phyloP scores from a whole-genome alignment of 2,888 invertebrate species.

The Serrognathus titanus region DNA sequence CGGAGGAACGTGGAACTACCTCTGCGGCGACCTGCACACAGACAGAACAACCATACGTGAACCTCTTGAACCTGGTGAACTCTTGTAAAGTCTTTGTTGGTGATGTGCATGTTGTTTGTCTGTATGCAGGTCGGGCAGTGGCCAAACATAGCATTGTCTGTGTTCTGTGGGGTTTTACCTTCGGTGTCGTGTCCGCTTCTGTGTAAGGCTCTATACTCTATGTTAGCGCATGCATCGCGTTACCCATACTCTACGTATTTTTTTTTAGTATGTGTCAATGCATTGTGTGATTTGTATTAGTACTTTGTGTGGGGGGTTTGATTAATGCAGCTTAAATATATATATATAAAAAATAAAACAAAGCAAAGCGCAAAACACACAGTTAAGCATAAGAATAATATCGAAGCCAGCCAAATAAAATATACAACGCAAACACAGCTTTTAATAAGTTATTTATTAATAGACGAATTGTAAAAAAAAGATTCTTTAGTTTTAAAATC shows the following conservation, averaged over 20 bases:
- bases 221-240: constrained; percentile 3
- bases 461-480: too few relatives aligned
- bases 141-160: constrained; percentile 29
- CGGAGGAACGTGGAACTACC: constrained; percentile 25
- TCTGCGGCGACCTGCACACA: constrained; percentile 57
- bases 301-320: constrained; percentile 1
- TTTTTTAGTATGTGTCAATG: neutral
- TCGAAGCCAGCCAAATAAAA: too few relatives aligned
- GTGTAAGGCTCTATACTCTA: constrained; percentile 19
- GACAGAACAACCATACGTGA: constrained; percentile 56
- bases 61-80: constrained; percentile 30
- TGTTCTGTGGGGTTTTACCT: constrained; percentile 24
- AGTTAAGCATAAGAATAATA: too few relatives aligned
- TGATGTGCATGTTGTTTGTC: constrained; percentile 53
- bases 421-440: too few relatives aligned
- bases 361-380: too few relatives aligned
- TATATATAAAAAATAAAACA: too few relatives aligned
- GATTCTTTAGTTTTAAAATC: too few relatives aligned
- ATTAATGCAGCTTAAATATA: too few relatives aligned
- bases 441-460: too few relatives aligned
- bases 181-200: constrained; percentile 22
- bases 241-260: constrained; percentile 6
- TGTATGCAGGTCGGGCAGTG: constrained; percentile 47
- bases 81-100: constrained; percentile 34
- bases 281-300: constrained; percentile 11